phyloP scores from a whole-genome alignment of 2,113 vertebrate genomes.

The Campylomormyrus tamandua region DNA sequence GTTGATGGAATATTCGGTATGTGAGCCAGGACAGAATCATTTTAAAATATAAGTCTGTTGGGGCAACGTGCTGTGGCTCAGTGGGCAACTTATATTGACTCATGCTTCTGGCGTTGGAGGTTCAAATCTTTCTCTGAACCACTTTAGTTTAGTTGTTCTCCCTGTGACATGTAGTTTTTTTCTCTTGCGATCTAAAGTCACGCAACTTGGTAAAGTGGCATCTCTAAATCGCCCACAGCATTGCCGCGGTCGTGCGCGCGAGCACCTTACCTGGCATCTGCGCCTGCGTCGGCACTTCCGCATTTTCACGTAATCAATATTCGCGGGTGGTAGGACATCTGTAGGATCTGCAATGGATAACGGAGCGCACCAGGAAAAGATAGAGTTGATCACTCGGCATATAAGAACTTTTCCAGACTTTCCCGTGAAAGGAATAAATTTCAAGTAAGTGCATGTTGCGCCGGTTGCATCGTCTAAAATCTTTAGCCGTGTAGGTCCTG shows the following conservation, averaged over 20 bases:
- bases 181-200: background rate
- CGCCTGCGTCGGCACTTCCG: background rate
- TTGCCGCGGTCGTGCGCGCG: background rate
- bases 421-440: constrained; percentile 47
- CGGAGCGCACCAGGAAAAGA: constrained; percentile 18
- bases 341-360: constrained; percentile 29
- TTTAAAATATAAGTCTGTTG: background rate
- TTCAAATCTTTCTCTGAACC: background rate
- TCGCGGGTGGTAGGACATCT: too few species aligned
- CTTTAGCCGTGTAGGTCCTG: background rate
- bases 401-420: constrained; percentile 46
- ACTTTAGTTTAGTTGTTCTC: background rate
- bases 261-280: background rate
- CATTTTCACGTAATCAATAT: background rate
- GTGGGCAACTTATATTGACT: background rate
- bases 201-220: background rate
- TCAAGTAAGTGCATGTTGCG: constrained; percentile 37
- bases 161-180: background rate
- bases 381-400: constrained; percentile 32
- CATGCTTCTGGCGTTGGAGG: background rate
- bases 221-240: background rate
- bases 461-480: background rate
- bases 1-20: background rate
- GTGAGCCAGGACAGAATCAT: background rate
- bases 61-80: background rate